These are phyloP conservation scores for Alligator sinensis DNA, from an alignment of 2,113 vertebrate genomes.

Conservation along the genomic window DNA sequence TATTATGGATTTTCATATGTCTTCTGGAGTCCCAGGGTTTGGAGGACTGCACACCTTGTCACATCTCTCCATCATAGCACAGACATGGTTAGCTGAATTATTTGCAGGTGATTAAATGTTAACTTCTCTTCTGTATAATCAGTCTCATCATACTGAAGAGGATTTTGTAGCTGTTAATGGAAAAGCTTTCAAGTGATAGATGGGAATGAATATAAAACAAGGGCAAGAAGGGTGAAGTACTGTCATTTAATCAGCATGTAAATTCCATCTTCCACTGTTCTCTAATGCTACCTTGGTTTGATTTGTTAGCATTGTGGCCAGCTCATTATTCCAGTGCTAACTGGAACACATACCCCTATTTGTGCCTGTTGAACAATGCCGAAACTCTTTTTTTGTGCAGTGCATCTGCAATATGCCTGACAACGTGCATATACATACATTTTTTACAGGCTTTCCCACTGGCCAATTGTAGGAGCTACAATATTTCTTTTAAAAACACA, in stretches of 20 bases:
- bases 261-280: background rate
- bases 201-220: conserved; percentile 29
- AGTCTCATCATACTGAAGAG: background rate
- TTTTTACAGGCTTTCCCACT: background rate
- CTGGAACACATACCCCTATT: background rate
- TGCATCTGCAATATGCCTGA: background rate
- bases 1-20: background rate
- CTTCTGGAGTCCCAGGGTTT: background rate
- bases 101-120: background rate
- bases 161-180: background rate
- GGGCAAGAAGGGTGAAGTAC: conserved; percentile 15
- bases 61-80: background rate
- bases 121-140: background rate
- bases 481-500: background rate
- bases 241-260: conserved; percentile 48
- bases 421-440: background rate
- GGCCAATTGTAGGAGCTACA: background rate
- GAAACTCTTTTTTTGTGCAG: background rate
- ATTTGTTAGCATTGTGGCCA: background rate
- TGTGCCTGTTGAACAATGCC: background rate
- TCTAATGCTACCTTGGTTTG: background rate
- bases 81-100: background rate
- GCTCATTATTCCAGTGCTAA: background rate
- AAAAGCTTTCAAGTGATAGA: conserved; percentile 5
- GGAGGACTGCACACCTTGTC: accelerated